Base-by-base conservation (phyloP, 37 sponge, comb jelly and placozoan species). In the Theonella swinhoei region DNA sequence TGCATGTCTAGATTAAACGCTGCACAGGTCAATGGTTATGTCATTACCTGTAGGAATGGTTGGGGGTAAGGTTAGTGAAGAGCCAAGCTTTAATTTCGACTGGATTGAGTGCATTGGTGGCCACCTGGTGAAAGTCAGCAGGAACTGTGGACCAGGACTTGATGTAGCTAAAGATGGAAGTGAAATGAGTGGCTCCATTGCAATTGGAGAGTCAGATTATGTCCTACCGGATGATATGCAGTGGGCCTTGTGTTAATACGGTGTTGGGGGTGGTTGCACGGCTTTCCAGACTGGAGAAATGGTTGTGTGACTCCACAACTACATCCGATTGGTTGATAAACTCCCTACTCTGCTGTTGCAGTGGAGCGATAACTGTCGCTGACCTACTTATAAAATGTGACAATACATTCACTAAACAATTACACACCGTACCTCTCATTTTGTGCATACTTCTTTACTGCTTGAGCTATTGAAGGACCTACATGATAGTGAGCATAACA, bases 121-220 rank as follows among this genome's bases (percentile, higher is more conserved):
- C 11, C 34, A 90, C 11, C 22, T 36, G 1, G 60, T 33, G 54
- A 69, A 75, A 90, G 69, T 75, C 70, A 17, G 33, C 28, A 39
- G 90, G 90, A 4, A 90, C 80, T 23, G 25, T 0, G 29, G 35
- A 39, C 90, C 90, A 90, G 1, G 90, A 80, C 90, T 90, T 90
- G 70, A 90, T 81, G 36, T 65, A 84, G 30, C 85, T 83, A 30
- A 26, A 42, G 38, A 30, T 30, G 30, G 68, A 24, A 32, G 30
- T 30, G 30, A 32, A 32, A 32, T 34, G 68, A 25, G 31, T n/a
- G n/a, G n/a, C n/a, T n/a, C n/a, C n/a, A n/a, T n/a, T n/a, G n/a
- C n/a, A n/a, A n/a, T n/a, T n/a, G n/a, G n/a, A n/a, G n/a, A n/a
- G n/a, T n/a, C n/a, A n/a, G n/a, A n/a, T n/a, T n/a, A n/a, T n/a